Base-by-base conservation (phyloP, 2,113 vertebrate species). In the Ictidomys tridecemlineatus region DNA sequence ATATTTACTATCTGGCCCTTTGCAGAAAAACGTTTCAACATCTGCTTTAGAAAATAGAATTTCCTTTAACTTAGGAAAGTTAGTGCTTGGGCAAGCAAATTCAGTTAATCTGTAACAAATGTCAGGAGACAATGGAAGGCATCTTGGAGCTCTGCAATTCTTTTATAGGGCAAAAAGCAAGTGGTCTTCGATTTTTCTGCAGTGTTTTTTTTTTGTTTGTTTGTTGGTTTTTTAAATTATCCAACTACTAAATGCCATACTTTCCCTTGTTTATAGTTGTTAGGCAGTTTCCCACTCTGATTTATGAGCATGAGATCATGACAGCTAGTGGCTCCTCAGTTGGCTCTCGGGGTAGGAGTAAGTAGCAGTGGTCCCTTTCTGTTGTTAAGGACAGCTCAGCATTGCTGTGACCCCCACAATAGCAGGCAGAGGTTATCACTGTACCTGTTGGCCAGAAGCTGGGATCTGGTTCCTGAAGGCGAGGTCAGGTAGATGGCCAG, bases 401-500 rank as follows among this genome's bases (percentile, higher is more conserved):
- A 16, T 63, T 2, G 7, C 14, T 53, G n/a, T 67, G 28, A 37
- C 18, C 20, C 30, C 74, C 9, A 37, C 28, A 2, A 2, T 18
- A 11, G 14, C 20, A 45, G 65, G 48, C 65, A 88, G 78, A 63
- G 10, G 34, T n/a, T 76, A 63, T 76, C 91, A 96, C 78, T 28
- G 2, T 99, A 99, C 99, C 99, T 99, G 99, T 99, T 99, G 97
- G 99, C 99, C 58, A 99, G 98, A 84, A 99, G 99, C 98, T 99
- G 99, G 79, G 99, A 99, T 97, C 99, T 99, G 94, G 99, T 99
- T 98, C 99, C 99, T 14, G 99, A 99, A 77, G 99, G 99, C 30
- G 99, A 99, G 58, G 99, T 99, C 98, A 99, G 98, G 98, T 99
- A 99, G 98, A 99, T 99, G 82, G 99, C 99, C 98, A 99, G 98